These are phyloP conservation scores for Channa striata DNA, from an alignment of 2,797 vertebrate genomes.

Conservation along the genomic window DNA sequence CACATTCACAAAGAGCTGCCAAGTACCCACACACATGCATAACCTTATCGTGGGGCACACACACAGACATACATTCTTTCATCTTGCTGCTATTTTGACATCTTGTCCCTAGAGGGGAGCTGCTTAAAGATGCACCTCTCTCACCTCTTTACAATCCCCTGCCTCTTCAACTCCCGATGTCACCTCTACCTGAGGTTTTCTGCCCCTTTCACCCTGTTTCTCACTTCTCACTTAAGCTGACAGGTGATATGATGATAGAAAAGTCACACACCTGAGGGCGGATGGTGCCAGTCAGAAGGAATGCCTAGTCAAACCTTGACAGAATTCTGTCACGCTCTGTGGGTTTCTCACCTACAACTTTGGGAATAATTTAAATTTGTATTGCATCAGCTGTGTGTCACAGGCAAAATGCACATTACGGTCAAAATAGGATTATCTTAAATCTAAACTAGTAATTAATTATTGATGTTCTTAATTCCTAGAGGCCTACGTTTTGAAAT, in stretches of 20 bases:
- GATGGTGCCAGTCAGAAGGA: conserved; percentile 60
- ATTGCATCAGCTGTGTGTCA: conserved; percentile 32
- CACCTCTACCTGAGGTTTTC: conserved; percentile 60
- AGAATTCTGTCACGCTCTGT: conserved; percentile 56
- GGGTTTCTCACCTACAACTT: conserved; percentile 39
- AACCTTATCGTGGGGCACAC: conserved; percentile 49
- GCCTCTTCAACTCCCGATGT: conserved; percentile 33
- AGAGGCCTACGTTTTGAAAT: background rate
- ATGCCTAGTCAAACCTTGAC: conserved; percentile 51
- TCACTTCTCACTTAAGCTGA: conserved; percentile 66
- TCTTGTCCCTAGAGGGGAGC: conserved; percentile 64
- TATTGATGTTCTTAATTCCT: no score
- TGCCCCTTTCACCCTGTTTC: conserved; percentile 49
- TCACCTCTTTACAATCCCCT: conserved; percentile 45
- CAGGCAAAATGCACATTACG: conserved; percentile 26
- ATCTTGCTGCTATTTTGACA: conserved; percentile 73
- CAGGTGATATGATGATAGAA: conserved; percentile 70
- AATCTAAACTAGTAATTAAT: conserved; percentile 17
- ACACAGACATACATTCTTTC: conserved; percentile 50
- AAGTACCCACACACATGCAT: conserved; percentile 47
- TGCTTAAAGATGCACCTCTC: conserved; percentile 66
- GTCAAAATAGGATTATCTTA: conserved; percentile 4
- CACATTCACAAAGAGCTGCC: conserved; percentile 39
- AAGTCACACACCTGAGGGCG: conserved; percentile 54
- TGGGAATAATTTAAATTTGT: conserved; percentile 48